Base-by-base conservation (phyloP, 1,140 invertebrate species). In the Tetramorium simillimum region DNA sequence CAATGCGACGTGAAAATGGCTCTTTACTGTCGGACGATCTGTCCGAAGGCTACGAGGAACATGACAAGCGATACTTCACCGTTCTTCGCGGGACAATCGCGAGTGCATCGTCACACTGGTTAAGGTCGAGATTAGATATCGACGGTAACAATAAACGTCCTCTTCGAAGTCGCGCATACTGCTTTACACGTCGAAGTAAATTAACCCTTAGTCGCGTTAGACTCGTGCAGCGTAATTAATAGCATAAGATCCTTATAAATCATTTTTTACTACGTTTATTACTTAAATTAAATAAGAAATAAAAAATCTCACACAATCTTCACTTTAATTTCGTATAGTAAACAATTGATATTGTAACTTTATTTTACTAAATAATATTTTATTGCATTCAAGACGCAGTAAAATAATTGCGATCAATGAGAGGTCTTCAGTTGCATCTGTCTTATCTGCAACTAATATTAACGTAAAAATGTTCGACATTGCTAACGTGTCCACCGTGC, bases 41-140 rank as follows among this genome's bases (percentile, higher is more conserved):
- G 77, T 87, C 86, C 78, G 86, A 28, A 40, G 82, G 21, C 58
- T 67, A 63, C 46, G 37, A 62, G 70, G 70, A 70, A 84, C 69
- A 85, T 89, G 86, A 89, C 86, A 85, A 88, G 81, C 87, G 58
- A 76, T 75, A 89, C 78, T 88, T 86, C 70, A 88, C 87, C 70
- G 73, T 77, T 63, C 73, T 49, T 6, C 80, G 80, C 67, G 49
- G 81, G 73, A 89, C 86, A 89, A 85, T 87, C 67, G 86, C 88
- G 84, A 86, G 72, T 86, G 88, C 81, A 73, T 53, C 87, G 88
- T 89, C 88, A 67, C 87, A 85, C 80, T 62, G 28, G 33, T 56
- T 78, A 7, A 28, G 67, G 69, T 46, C 40, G 56, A 88, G 88
- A 89, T 89, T 89, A 89, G 87, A 89, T 89, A 86, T 89, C 87